Conservation (phyloP, 2,888 invertebrate genomes). For the Apamea sordens region DNA sequence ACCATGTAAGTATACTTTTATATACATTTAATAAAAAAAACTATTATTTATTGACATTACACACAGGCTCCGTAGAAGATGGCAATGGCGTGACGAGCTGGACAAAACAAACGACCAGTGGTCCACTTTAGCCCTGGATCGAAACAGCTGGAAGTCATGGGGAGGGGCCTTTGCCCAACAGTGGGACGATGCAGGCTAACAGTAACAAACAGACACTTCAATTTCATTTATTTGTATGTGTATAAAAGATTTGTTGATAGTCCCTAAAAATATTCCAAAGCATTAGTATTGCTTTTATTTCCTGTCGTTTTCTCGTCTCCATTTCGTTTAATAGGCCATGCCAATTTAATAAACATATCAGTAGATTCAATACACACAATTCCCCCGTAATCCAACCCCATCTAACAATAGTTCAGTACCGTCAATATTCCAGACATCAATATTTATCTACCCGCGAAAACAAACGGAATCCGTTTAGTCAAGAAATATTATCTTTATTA, state of each 20-base stretch:
- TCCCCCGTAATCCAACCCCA: neutral
- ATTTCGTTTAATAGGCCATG: neutral
- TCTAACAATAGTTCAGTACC: conserved; percentile 3
- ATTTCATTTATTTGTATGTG: no score
- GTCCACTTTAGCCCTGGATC: no score
- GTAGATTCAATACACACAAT: neutral
- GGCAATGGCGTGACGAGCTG: no score
- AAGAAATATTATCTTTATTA: conserved; percentile 56
- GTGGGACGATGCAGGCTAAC: no score
- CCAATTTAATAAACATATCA: neutral
- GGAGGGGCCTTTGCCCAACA: no score
- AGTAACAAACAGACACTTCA: no score
- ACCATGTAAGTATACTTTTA: no score
- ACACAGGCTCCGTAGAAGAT: no score
- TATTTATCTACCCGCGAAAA: conserved; percentile 30
- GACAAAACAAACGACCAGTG: no score
- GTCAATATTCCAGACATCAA: conserved; percentile 27
- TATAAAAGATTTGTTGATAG: neutral
- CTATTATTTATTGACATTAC: no score
- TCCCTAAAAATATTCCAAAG: neutral
- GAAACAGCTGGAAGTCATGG: no score
- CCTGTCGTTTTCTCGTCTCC: neutral
- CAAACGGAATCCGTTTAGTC: conserved; percentile 48
- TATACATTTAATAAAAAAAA: no score
- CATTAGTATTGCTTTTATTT: neutral